phyloP scores from a whole-genome alignment of 1,140 invertebrate genomes.

The Vollenhovia emeryi region DNA sequence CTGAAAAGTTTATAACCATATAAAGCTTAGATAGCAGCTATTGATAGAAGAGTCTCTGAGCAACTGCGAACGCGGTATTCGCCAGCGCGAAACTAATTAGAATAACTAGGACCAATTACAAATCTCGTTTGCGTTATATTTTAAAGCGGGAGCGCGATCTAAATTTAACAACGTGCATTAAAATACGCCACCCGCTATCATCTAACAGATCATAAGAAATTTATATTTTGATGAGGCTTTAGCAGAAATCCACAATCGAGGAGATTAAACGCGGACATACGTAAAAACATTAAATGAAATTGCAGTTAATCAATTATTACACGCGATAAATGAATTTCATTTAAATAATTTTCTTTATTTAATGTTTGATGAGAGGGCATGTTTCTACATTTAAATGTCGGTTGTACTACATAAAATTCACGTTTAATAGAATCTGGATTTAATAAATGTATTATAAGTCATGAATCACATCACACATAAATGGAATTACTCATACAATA shows the following conservation, averaged over 20 bases:
- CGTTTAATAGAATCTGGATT: neutral
- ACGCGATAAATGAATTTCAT: neutral
- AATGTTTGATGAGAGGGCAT: slow-evolving; percentile 15
- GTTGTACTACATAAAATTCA: neutral
- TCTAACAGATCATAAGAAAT: neutral
- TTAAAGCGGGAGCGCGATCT: neutral
- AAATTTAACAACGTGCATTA: neutral
- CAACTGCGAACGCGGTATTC: neutral
- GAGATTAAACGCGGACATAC: neutral
- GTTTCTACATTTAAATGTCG: slow-evolving; percentile 20
- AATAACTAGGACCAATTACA: neutral
- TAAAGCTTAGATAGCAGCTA: slow-evolving; percentile 50
- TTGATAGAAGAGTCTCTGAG: slow-evolving; percentile 37
- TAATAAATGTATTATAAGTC: neutral
- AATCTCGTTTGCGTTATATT: neutral
- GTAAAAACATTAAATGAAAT: slow-evolving; percentile 27
- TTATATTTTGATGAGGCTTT: neutral
- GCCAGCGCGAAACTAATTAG: slow-evolving; percentile 14
- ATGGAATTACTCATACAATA: neutral
- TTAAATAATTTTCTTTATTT: slow-evolving; percentile 42
- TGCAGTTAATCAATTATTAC: slow-evolving; percentile 20
- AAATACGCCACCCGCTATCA: neutral
- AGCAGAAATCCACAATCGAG: slow-evolving; percentile 4
- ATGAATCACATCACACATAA: neutral
- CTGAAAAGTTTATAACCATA: slow-evolving; percentile 55